Percentiles rank a stretch among this genome's conserved stretches.
Conservation (phyloP, 2,888 invertebrate species). For the Nasonia oneida region DNA sequence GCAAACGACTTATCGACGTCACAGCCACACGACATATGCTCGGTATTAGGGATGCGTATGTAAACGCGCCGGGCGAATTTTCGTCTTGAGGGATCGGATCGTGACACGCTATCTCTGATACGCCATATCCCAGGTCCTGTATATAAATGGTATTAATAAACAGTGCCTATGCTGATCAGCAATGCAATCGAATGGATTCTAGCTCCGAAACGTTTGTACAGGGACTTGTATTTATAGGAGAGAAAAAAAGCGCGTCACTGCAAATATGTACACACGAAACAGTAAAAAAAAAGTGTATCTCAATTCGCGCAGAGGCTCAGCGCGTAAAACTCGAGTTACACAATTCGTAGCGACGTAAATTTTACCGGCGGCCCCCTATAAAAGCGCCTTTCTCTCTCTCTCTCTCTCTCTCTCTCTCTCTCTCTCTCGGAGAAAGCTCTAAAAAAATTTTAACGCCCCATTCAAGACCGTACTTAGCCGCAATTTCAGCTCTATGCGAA, state of each 20-base stretch:
- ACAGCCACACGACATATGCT: neutral
- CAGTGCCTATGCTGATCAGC: neutral
- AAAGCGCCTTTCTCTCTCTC: neutral
- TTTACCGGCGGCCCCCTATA: neutral
- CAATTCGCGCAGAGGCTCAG: neutral
- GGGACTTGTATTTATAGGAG: too few species aligned
- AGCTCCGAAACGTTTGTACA: neutral
- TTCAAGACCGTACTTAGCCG: neutral
- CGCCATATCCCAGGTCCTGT: neutral
- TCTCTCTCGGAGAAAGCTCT: neutral
- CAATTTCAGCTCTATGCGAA: neutral
- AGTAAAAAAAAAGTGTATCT: neutral
- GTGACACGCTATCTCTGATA: neutral
- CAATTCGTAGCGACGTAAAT: conserved; percentile 8
- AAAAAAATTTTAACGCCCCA: conserved; percentile 4
- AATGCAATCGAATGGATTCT: neutral
- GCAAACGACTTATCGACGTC: neutral
- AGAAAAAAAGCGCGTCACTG: too few species aligned
- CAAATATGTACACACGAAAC: too few species aligned
- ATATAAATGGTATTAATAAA: conserved; percentile 3
- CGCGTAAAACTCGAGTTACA: conserved; percentile 5
- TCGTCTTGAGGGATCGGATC: neutral
- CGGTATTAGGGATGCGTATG: conserved; percentile 2
- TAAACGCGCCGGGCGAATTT: neutral
- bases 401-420: neutral